These are phyloP conservation scores for Brachyptera putata DNA, from an alignment of 2,888 invertebrate species.

Conservation along the genomic window DNA sequence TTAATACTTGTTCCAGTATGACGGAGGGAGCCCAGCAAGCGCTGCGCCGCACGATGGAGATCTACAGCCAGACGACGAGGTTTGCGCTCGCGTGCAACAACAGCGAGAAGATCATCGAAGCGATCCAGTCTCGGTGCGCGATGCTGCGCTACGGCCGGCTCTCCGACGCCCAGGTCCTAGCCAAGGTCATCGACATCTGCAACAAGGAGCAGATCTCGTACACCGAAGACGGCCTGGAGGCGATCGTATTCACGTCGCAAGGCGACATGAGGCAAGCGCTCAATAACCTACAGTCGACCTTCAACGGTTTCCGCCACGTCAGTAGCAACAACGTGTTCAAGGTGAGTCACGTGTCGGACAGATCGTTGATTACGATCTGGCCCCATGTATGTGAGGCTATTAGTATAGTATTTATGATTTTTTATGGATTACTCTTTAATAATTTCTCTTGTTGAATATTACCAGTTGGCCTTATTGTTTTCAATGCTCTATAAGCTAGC, in stretches of 20 bases:
- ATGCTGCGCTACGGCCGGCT: conserved; percentile 89
- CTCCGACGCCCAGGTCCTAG: conserved; percentile 84
- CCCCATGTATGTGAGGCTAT: too few species aligned
- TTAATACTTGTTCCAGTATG: too few species aligned
- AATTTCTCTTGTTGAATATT: too few species aligned
- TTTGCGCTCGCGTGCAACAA: conserved; percentile 98
- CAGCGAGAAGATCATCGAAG: conserved; percentile 97
- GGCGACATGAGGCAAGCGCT: conserved; percentile 97
- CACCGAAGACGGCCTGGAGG: conserved; percentile 89
- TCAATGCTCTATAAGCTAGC: too few species aligned
- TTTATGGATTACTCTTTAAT: too few species aligned
- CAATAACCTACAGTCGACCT: conserved; percentile 95
- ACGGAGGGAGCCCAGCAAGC: conserved; percentile 99
- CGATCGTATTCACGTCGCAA: conserved; percentile 96
- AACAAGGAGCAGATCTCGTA: conserved; percentile 70
- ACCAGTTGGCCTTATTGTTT: too few species aligned
- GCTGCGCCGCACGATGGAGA: conserved; percentile 95
- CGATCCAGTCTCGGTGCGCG: conserved; percentile 97
- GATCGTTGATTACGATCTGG: too few species aligned
- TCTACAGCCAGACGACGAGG: conserved; percentile 93
- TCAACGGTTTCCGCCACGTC: conserved; percentile 88
- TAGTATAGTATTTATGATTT: too few species aligned
- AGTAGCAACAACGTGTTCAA: conserved; percentile 93
- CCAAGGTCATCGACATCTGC: conserved; percentile 72
- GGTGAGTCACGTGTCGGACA: too few species aligned